Conservation (phyloP, 2,888 invertebrate genomes). For the Drosophila infuscata region DNA sequence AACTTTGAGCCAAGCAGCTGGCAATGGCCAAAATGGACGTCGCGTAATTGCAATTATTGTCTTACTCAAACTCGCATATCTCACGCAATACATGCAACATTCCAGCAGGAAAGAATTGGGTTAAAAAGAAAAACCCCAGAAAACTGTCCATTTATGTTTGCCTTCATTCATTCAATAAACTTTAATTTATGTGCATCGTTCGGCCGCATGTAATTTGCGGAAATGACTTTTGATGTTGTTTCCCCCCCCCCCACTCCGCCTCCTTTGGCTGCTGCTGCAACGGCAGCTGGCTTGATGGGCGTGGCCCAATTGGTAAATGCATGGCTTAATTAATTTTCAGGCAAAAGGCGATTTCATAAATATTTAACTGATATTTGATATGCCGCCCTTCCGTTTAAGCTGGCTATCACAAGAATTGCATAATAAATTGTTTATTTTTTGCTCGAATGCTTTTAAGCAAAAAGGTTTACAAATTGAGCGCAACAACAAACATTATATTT, state of each 20-base stretch:
- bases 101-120: background rate
- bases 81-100: conserved; percentile 1
- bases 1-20: conserved; percentile 48
- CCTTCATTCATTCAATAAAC: conserved; percentile 56
- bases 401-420: conserved; percentile 13
- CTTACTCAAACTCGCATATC: conserved; percentile 69
- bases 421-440: conserved; percentile 6
- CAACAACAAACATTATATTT: background rate
- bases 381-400: background rate
- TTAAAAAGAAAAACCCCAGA: background rate
- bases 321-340: conserved; percentile 72
- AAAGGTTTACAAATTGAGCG: background rate
- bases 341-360: conserved; percentile 57
- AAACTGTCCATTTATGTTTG: conserved; percentile 9
- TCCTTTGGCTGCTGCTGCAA: background rate
- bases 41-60: conserved; percentile 75
- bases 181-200: conserved; percentile 65
- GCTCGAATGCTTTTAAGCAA: background rate
- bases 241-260: conserved; percentile 3
- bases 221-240: conserved; percentile 71
- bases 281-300: conserved; percentile 26
- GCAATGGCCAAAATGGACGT: conserved; percentile 50
- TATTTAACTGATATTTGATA: conserved; percentile 50
- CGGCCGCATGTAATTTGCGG: conserved; percentile 67
- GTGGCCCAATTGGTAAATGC: conserved; percentile 53